A percentile compares a stretch with the other conserved stretches of the same genome.
phyloP scores from a whole-genome alignment of 2,797 vertebrate genomes.

The Gymnothorax javanicus region DNA sequence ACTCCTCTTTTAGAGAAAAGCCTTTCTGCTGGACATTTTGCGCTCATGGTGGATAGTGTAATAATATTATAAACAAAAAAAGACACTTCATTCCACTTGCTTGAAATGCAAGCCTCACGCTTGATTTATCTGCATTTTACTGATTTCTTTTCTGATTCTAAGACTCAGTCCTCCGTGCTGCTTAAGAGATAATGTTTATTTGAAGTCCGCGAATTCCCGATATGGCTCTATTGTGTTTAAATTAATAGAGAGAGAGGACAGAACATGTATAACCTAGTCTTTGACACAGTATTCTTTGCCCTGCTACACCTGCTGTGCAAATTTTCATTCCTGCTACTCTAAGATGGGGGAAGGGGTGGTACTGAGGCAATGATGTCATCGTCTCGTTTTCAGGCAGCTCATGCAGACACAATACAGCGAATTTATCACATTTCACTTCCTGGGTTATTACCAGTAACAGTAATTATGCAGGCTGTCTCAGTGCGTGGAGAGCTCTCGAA shows the following conservation, averaged over 20 bases:
- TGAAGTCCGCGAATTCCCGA: neutral
- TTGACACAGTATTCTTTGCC: neutral
- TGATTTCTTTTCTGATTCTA: neutral
- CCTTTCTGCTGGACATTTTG: too few relatives aligned
- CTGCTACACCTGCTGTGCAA: constrained; percentile 1
- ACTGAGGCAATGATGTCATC: neutral
- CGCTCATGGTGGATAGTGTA: too few relatives aligned
- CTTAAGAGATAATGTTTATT: neutral
- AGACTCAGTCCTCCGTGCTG: neutral
- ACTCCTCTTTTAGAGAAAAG: neutral
- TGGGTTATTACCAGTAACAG: neutral
- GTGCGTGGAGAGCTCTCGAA: neutral
- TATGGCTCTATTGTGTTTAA: neutral
- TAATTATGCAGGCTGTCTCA: constrained; percentile 4
- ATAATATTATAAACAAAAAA: neutral
- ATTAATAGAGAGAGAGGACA: neutral
- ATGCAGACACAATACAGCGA: neutral
- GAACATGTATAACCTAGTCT: neutral
- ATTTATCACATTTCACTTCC: constrained; percentile 8
- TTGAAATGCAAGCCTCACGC: neutral
- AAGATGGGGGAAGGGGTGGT: neutral
- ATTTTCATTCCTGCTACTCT: neutral
- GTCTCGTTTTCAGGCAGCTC: constrained; percentile 14
- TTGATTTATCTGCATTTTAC: neutral
- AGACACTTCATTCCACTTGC: neutral